Percentiles rank a stretch among this genome's conserved stretches.
These are phyloP conservation scores for Nautilus pompilius DNA, from an alignment of 1,140 invertebrate species.

Conservation along the genomic window DNA sequence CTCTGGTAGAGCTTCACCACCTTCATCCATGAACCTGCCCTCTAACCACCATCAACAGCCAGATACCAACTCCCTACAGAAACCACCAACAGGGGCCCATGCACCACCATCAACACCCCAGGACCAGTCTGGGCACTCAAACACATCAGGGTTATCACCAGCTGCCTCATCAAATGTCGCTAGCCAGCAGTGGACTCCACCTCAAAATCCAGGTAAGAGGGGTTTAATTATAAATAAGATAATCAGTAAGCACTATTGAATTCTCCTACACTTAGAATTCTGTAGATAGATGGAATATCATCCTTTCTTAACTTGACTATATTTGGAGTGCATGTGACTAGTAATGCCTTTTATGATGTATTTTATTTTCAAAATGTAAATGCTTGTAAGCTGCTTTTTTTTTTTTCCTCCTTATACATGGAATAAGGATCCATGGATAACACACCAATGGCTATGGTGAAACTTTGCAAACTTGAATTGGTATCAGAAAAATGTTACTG, in stretches of 20 bases:
- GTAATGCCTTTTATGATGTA: neutral
- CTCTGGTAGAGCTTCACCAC: too few species aligned
- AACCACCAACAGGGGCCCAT: slow-evolving; percentile 29
- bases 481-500: too few species aligned
- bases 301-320: too few species aligned
- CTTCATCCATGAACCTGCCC: neutral
- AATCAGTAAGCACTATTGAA: neutral
- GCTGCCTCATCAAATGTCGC: slow-evolving; percentile 11
- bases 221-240: too few species aligned
- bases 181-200: slow-evolving; percentile 31
- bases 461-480: too few species aligned
- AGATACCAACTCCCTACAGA: slow-evolving; percentile 11
- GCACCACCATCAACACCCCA: slow-evolving; percentile 43
- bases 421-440: too few species aligned
- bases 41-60: slow-evolving; percentile 6
- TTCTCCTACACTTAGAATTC: neutral
- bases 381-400: too few species aligned
- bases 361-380: neutral
- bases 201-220: slow-evolving; percentile 30
- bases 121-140: slow-evolving; percentile 14
- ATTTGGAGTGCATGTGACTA: too few species aligned
- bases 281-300: too few species aligned
- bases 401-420: too few species aligned
- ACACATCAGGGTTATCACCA: slow-evolving; percentile 16
- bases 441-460: too few species aligned